Conservation (phyloP, 2,113 vertebrate genomes). For the Strigops habroptila region DNA sequence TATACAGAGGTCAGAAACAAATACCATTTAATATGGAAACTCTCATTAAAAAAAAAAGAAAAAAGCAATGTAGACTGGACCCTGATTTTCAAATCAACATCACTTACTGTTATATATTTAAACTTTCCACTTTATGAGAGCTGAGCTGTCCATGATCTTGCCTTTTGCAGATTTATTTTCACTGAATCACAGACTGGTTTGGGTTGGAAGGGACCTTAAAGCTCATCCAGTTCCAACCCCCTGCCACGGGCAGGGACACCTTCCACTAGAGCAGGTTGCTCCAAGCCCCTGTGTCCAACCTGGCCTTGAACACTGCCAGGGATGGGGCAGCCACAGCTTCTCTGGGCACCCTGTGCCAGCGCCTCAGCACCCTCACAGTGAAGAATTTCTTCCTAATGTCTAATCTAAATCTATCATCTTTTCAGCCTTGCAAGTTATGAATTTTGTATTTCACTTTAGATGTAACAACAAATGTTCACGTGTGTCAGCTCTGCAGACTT, state of each 20-base stretch:
- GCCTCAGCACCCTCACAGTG: neutral
- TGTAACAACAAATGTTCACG: neutral
- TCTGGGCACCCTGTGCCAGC: neutral
- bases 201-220: neutral
- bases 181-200: neutral
- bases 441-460: conserved; percentile 8
- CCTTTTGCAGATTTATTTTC: conserved; percentile 1
- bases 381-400: neutral
- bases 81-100: neutral
- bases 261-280: neutral
- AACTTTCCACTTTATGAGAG: neutral
- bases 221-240: neutral
- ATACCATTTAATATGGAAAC: neutral
- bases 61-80: neutral
- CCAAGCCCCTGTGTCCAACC: neutral
- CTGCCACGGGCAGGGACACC: neutral
- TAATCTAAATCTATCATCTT: neutral
- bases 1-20: neutral
- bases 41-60: neutral
- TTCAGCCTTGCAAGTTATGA: neutral
- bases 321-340: neutral
- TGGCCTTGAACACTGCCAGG: neutral
- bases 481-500: neutral
- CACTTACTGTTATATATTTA: neutral
- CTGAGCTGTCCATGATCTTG: conserved; percentile 13